A percentile compares a stretch with the other conserved stretches of the same genome.
Evolutionary conservation across 2,113 vertebrate species (phyloP).

Genomic region (Numida meleagris): DNA sequence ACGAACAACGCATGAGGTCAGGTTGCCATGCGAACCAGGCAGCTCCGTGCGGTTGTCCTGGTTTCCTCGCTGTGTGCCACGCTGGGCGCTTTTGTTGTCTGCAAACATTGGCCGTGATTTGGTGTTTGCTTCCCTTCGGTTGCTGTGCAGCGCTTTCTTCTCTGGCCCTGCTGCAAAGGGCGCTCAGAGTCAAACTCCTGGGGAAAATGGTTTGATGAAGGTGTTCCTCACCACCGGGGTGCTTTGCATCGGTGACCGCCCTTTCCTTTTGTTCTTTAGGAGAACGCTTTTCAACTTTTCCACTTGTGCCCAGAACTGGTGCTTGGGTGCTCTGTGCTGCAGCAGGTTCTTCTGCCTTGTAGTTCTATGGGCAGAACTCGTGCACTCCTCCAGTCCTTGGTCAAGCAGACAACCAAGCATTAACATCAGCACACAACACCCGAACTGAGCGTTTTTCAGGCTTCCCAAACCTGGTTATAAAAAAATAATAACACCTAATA

Average conservation of each 20-base stretch:
- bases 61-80: not conserved
- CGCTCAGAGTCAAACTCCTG: not conserved
- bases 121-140: not conserved
- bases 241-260: not conserved
- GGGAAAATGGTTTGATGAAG: not conserved
- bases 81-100: accelerated
- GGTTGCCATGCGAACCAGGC: not conserved
- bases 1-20: not conserved
- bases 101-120: not conserved
- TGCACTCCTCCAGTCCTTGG: not conserved
- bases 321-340: not conserved
- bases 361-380: not conserved
- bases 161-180: not conserved
- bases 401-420: accelerated
- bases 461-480: not conserved
- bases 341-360: not conserved
- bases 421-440: not conserved
- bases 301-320: not conserved
- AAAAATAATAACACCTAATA: not conserved
- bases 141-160: not conserved
- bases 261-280: not conserved
- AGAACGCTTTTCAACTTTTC: not conserved
- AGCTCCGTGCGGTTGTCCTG: not conserved
- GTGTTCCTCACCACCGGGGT: not conserved
- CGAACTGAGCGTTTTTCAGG: not conserved